Evolutionary conservation across 1,140 invertebrate genomes (phyloP), one percentile per base, ranked within the genome.

Genomic region (Saccostrea cuccullata): DNA sequence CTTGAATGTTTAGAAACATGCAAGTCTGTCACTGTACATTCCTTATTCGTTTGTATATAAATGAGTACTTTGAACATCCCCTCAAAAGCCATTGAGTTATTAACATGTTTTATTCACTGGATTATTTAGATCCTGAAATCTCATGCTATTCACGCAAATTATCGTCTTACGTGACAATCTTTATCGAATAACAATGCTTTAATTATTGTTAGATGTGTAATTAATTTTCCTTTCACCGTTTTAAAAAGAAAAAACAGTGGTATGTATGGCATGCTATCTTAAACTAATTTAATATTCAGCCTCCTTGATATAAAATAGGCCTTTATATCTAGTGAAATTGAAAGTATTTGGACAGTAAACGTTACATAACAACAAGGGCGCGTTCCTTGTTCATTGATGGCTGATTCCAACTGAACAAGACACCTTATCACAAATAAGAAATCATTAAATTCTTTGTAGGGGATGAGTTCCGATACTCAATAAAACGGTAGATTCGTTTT

Each of bases 391-490:
- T 77, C 70, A 77, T 36, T 77, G 70, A 77, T 30, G 70, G 12
- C 70, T 77, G 70, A 26, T 77, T 30, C 26, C 26, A 36, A 15
- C 12, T 64, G 13, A 36, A 77, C 70, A 77, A 9, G 70, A 36
- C 23, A 36, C 70, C 26, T 77, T 77, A 77, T 77, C 70, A 77
- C 15, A 8, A 36, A 11, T 77, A 13, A 77, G 70, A 77, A 77
- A 77, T 77, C 70, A 36, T 77, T 26, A 17, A 77, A 77, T 77
- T 77, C 70, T 77, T 77, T 36, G 70, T 26, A 77, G 70, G 70
- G 70, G 70, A 30, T 73, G 13, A 5, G 13, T 47, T 73, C 30
- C n/a, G 23, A 30, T 30, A 77, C 11, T 77, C 70, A 77, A 77
- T 77, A 77, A 77, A 30, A 26, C 70, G 70, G 26, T 77, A 30